These are phyloP conservation scores for Pinna nobilis DNA, from an alignment of 1,140 invertebrate species.

Conservation along the genomic window DNA sequence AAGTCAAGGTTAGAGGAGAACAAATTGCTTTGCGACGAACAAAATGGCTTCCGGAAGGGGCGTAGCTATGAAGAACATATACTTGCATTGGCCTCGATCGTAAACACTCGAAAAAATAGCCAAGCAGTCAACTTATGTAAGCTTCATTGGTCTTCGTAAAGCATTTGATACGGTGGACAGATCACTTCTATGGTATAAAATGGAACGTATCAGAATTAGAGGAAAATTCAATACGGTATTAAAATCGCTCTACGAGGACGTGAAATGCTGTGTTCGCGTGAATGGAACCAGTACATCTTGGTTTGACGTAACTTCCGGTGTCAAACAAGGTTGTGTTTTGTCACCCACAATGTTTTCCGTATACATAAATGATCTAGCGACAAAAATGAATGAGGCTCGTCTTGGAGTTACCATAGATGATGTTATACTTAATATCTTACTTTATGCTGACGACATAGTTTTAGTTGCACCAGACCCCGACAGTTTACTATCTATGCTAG, in stretches of 20 bases:
- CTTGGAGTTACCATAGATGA: slow-evolving; percentile 13
- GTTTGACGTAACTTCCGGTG: too few relatives aligned
- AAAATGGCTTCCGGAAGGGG: slow-evolving; percentile 38
- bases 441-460: too few relatives aligned
- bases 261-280: not conserved
- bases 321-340: too few relatives aligned
- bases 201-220: not conserved
- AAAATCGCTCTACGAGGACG: slow-evolving; percentile 11
- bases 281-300: slow-evolving; percentile 11
- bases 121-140: slow-evolving; percentile 11
- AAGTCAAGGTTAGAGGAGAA: slow-evolving; percentile 8
- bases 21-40: slow-evolving; percentile 17
- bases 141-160: slow-evolving; percentile 29
- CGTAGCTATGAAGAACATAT: slow-evolving; percentile 15
- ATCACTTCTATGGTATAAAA: slow-evolving; percentile 22
- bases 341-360: too few relatives aligned
- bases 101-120: slow-evolving; percentile 21
- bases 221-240: too few relatives aligned
- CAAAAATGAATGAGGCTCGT: too few relatives aligned
- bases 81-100: slow-evolving; percentile 7
- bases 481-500: too few relatives aligned
- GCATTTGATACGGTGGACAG: slow-evolving; percentile 20
- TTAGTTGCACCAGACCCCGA: too few relatives aligned
- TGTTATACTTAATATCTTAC: not conserved
- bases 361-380: slow-evolving; percentile 24